A percentile compares a stretch with the other conserved stretches of the same genome.
Conservation (phyloP, 2,888 invertebrate genomes). For the Eustalomyia histrio region DNA sequence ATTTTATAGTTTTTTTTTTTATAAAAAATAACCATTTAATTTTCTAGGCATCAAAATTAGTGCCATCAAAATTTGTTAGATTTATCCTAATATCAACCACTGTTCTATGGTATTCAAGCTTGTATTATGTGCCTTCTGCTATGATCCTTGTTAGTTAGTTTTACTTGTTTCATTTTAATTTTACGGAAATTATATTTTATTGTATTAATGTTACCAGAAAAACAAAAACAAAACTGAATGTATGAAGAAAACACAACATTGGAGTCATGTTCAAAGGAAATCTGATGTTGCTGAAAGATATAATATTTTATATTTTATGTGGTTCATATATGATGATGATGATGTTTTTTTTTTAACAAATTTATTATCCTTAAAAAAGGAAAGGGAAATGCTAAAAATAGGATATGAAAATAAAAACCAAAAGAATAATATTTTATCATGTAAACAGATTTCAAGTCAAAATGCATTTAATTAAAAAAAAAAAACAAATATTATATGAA, state of each 20-base stretch:
- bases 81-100: too few relatives aligned
- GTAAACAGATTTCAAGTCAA: background rate
- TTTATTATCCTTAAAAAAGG: constrained; percentile 1
- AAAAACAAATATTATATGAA: background rate
- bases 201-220: constrained; percentile 6
- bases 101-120: too few relatives aligned
- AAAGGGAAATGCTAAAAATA: constrained; percentile 3
- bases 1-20: too few relatives aligned
- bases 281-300: constrained; percentile 38
- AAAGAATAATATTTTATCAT: background rate
- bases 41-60: too few relatives aligned
- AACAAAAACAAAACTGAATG: background rate
- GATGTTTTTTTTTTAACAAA: constrained; percentile 4
- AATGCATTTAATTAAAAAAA: background rate
- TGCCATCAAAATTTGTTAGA: too few relatives aligned
- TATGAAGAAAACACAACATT: constrained; percentile 30
- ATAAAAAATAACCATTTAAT: too few relatives aligned
- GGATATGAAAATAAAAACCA: background rate
- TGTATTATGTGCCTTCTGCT: background rate
- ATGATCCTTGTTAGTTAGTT: constrained; percentile 5
- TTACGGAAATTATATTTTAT: constrained; percentile 49
- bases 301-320: constrained; percentile 3
- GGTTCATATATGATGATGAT: background rate
- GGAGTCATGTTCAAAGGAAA: constrained; percentile 43
- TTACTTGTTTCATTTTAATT: constrained; percentile 15